Conservation (phyloP, 2,888 invertebrate genomes). For the Brassicogethes aeneus region DNA sequence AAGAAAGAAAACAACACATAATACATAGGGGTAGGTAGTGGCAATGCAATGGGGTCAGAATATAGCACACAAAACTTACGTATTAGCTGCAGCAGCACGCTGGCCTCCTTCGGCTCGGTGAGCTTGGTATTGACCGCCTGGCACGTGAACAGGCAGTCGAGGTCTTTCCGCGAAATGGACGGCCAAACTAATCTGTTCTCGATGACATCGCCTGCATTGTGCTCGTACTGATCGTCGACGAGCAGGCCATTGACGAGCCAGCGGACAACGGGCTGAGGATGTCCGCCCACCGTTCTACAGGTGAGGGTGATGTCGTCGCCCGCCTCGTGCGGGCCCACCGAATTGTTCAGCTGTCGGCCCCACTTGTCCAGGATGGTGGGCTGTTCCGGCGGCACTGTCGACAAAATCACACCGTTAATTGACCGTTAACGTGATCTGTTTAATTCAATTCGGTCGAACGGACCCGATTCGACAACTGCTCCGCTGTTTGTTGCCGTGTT, state of each 20-base stretch:
- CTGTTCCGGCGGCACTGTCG: conserved; percentile 81
- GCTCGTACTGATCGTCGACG: conserved; percentile 75
- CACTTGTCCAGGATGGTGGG: conserved; percentile 77
- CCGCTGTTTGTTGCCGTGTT: too few relatives aligned
- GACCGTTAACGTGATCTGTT: too few relatives aligned
- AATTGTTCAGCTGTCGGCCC: conserved; percentile 73
- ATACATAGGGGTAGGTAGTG: too few relatives aligned
- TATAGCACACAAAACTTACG: conserved; percentile 47
- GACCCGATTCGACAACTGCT: too few relatives aligned
- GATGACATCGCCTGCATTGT: conserved; percentile 77
- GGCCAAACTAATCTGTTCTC: conserved; percentile 74
- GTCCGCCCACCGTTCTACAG: conserved; percentile 81
- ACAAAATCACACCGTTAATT: conserved; percentile 32
- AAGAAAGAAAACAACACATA: too few relatives aligned
- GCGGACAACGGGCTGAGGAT: conserved; percentile 71
- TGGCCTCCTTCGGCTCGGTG: conserved; percentile 68
- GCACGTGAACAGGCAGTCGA: conserved; percentile 80
- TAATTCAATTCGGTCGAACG: too few relatives aligned
- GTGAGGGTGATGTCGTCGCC: conserved; percentile 78
- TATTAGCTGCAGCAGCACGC: conserved; percentile 68
- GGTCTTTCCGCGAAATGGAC: conserved; percentile 65
- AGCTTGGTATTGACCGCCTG: conserved; percentile 79
- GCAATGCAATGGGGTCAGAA: too few relatives aligned
- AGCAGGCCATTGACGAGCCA: conserved; percentile 76
- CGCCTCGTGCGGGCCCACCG: conserved; percentile 78